Conservation (phyloP, 1,140 invertebrate genomes). For the Brachionus rotundiformis region DNA sequence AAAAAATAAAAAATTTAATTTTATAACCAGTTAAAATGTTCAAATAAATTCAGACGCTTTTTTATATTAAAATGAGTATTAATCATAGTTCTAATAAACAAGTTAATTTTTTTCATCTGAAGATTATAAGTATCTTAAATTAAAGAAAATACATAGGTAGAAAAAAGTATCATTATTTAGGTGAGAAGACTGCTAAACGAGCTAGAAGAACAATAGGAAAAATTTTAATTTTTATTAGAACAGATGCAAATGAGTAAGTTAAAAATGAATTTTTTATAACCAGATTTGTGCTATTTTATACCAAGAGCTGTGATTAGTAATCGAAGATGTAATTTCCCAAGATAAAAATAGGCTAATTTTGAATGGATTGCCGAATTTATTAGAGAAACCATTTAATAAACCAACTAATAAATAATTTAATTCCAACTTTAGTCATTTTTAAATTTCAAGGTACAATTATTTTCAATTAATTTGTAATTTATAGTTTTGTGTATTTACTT, state of each 20-base stretch:
- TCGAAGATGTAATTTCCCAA: slow-evolving; percentile 8
- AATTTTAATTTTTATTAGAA: background rate
- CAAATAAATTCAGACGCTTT: background rate
- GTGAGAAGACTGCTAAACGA: background rate
- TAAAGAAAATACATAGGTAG: slow-evolving; percentile 14
- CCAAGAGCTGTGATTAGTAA: background rate
- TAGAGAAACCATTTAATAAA: too few relatives aligned
- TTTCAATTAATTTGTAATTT: background rate
- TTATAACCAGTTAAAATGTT: background rate
- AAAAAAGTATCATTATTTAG: slow-evolving; percentile 11
- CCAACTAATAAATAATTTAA: background rate
- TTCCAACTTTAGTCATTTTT: slow-evolving; percentile 15
- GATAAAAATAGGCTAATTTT: background rate
- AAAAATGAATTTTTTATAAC: slow-evolving; percentile 15
- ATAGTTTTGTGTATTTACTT: slow-evolving; percentile 15
- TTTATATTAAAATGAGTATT: background rate
- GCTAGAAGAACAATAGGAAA: background rate
- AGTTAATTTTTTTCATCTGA: slow-evolving; percentile 9
- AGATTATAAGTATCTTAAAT: background rate
- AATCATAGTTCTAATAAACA: slow-evolving; percentile 11
- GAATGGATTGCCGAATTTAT: background rate
- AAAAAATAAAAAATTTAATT: background rate
- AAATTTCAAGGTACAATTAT: background rate
- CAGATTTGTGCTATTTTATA: background rate
- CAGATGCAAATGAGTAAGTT: slow-evolving; percentile 13